phyloP scores from a whole-genome alignment of 2,888 invertebrate genomes.

The Pseudococcus jackbeardsleyi region DNA sequence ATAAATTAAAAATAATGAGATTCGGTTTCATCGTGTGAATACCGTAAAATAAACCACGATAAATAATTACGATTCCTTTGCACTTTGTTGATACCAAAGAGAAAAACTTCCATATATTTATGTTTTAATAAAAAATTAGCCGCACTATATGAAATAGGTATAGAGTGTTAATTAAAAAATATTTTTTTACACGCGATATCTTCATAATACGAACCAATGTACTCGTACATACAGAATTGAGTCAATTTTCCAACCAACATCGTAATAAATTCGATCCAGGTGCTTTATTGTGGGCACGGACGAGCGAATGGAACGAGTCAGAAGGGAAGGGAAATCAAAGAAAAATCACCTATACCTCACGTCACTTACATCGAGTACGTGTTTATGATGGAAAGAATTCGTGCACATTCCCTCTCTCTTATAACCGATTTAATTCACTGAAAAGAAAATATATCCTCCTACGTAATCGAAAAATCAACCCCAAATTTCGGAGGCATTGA shows the following conservation, averaged over 20 bases:
- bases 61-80: conserved; percentile 15
- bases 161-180: conserved; percentile 3
- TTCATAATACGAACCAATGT: background rate
- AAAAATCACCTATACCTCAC: conserved; percentile 50
- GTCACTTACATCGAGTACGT: conserved; percentile 58
- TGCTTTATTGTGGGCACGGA: background rate
- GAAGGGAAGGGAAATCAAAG: conserved; percentile 15
- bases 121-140: conserved; percentile 22
- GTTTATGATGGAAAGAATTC: conserved; percentile 63
- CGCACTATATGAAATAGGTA: background rate
- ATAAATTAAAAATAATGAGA: conserved; percentile 48
- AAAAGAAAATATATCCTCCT: conserved; percentile 63
- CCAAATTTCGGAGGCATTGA: conserved; percentile 60
- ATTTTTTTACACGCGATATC: conserved; percentile 12
- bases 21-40: conserved; percentile 39
- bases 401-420: conserved; percentile 58
- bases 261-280: conserved; percentile 22
- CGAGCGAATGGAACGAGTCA: background rate
- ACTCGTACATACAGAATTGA: background rate
- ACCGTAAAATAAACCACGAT: conserved; percentile 23
- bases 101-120: background rate
- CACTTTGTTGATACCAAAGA: conserved; percentile 7
- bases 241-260: background rate
- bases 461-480: conserved; percentile 63
- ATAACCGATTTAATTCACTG: conserved; percentile 63